Base-by-base conservation (phyloP, 2,797 vertebrate genomes). In the Eulemur mongoz region DNA sequence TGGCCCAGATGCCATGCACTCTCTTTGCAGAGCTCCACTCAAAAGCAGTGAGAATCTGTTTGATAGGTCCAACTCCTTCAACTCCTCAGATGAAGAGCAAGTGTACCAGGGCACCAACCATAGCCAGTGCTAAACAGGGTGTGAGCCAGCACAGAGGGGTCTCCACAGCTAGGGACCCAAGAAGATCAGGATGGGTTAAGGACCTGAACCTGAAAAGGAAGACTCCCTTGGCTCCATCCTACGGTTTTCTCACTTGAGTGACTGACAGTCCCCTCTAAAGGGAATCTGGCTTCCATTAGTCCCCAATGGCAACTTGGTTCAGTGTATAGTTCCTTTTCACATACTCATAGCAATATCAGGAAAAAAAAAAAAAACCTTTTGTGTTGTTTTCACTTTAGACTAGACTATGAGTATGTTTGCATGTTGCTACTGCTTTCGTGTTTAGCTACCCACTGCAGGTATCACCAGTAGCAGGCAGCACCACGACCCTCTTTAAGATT, bases 21-120 rank as follows among this genome's bases (percentile, higher is more conserved):
- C 38, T 80, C 8, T 27, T 69, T 17, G 4, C 96, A 99, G 99
- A 99, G 99, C 98, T 99, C 99, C 98, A 99, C 99, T 90, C 99
- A 99, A 99, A 99, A 99, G 99, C 0, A 99, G 99, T 61, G 99
- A 99, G 98, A 99, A 99, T 98, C 98, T 99, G 75, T 99, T 99
- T 98, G 99, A 99, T 40, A 38, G 67, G 11, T 13, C 22, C 35
- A 40, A 23, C 54, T 57, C 22, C 54, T 57, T 57, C 22, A 57
- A 10, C 54, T 23, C 54, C 20, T 23, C 3, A 2, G 54, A 23
- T 23, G 22, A 57, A 57, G 54, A 9, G 22, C 22, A 57, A 1
- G 54, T 23, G 54, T 10, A 5, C 22, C 8, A 57, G 54, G 54
- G 22, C 22, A 57, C 54, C 22, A 23, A 23, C 54, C 22, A 23